Conservation (phyloP, 2,113 vertebrate species). For the Colistium nudipinnis region DNA sequence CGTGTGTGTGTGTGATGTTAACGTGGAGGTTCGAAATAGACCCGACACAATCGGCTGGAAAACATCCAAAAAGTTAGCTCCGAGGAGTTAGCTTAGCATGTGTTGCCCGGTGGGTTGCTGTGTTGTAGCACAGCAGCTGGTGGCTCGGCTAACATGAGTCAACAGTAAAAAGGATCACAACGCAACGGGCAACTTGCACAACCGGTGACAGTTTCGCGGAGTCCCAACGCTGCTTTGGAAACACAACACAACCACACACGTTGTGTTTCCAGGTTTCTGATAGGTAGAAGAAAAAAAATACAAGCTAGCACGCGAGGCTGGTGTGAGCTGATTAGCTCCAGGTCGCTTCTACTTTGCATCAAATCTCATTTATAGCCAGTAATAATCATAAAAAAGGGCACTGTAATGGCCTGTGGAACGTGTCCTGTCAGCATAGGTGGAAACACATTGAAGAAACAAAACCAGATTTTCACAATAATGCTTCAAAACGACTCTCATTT, state of each 20-base stretch:
- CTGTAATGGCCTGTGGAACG: too few species aligned
- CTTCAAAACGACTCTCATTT: not conserved
- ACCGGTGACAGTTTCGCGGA: constrained; percentile 26
- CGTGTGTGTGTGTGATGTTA: not conserved
- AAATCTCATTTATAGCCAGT: too few species aligned
- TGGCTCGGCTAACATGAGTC: constrained; percentile 40
- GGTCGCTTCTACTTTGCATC: not conserved
- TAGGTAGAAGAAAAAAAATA: too few species aligned
- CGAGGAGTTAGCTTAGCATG: constrained; percentile 52
- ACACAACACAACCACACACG: constrained; percentile 1
- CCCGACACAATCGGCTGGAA: constrained; percentile 59
- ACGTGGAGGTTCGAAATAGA: constrained; percentile 31
- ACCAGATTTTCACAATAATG: constrained; percentile 1
- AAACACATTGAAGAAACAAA: constrained; percentile 12
- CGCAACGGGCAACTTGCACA: constrained; percentile 1
- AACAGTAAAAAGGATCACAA: constrained; percentile 28
- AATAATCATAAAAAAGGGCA: too few species aligned
- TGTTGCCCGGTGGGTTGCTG: constrained; percentile 48
- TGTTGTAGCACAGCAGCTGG: constrained; percentile 44
- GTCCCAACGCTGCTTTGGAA: not conserved
- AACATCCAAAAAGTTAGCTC: constrained; percentile 70
- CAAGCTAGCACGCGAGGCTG: too few species aligned
- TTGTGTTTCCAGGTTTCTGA: too few species aligned
- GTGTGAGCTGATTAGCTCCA: too few species aligned
- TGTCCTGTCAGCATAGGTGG: not conserved